A percentile compares a stretch with the other conserved stretches of the same genome.
Conservation (phyloP, 2,888 invertebrate species). For the Seira ritae region DNA sequence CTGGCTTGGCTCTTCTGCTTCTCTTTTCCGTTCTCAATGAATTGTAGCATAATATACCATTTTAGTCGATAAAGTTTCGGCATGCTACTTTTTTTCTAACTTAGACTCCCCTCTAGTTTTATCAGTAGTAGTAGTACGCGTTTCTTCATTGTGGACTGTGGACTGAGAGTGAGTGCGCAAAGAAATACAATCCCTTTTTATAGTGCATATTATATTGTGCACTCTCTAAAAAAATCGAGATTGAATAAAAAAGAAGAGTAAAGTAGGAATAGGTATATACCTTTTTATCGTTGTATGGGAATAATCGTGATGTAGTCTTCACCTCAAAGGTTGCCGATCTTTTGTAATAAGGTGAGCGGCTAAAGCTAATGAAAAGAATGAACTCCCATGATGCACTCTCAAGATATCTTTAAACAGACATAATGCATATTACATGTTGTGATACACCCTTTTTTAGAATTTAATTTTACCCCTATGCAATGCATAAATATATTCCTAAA, state of each 20-base stretch:
- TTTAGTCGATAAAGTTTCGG: conserved; percentile 60
- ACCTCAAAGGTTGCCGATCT: conserved; percentile 65
- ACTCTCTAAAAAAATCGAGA: neutral
- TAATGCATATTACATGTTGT: conserved; percentile 18
- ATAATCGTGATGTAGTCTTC: conserved; percentile 61
- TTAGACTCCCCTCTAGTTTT: conserved; percentile 52
- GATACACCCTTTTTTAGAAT: conserved; percentile 25
- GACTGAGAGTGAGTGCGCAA: neutral
- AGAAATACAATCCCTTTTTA: conserved; percentile 26
- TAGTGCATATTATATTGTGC: too few species aligned
- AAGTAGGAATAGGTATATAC: conserved; percentile 1
- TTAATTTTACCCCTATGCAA: too few species aligned
- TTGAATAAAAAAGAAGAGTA: conserved; percentile 1
- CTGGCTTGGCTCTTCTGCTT: neutral
- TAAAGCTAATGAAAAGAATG: conserved; percentile 68
- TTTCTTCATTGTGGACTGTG: conserved; percentile 35
- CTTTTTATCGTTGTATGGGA: conserved; percentile 42
- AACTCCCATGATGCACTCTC: conserved; percentile 63
- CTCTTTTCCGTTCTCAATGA: conserved; percentile 35
- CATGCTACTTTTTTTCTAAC: conserved; percentile 35
- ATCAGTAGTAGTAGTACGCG: conserved; percentile 39
- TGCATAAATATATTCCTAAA: too few species aligned
- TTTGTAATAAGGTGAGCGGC: conserved; percentile 66
- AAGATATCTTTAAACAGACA: conserved; percentile 28
- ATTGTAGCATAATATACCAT: conserved; percentile 35